Evolutionary conservation across 2,888 invertebrate genomes (phyloP).

Genomic region (Panzeria rudis): DNA sequence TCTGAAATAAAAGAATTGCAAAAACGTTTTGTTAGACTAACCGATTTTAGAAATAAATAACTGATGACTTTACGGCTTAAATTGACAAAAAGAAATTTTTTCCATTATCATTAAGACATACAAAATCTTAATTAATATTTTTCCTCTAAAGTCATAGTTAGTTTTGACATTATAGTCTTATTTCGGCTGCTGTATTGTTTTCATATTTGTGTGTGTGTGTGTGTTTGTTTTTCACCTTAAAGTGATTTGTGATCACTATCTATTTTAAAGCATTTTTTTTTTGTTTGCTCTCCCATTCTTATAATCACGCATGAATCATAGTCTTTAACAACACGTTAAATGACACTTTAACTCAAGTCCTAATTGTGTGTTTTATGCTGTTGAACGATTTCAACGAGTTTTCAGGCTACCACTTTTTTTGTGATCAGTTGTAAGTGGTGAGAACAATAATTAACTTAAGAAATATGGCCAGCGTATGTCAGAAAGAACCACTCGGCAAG

Average conservation of each 20-base stretch:
- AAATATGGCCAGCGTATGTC: too few relatives aligned
- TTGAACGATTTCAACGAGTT: slow-evolving; percentile 21
- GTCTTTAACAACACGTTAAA: slow-evolving; percentile 68
- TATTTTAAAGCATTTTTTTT: slow-evolving; percentile 36
- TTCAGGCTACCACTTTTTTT: slow-evolving; percentile 3
- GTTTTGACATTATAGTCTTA: background rate
- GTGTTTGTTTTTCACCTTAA: slow-evolving; percentile 12
- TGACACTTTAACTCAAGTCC: slow-evolving; percentile 71
- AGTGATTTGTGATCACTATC: slow-evolving; percentile 59
- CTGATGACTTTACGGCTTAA: background rate
- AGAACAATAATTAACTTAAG: background rate
- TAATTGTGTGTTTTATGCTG: slow-evolving; percentile 59
- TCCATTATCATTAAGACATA: background rate
- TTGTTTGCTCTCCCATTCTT: slow-evolving; percentile 32
- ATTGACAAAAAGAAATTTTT: too few relatives aligned
- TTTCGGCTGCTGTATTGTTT: slow-evolving; percentile 23
- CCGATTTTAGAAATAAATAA: background rate
- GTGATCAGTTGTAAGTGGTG: background rate
- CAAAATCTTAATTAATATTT: slow-evolving; percentile 9
- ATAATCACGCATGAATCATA: slow-evolving; percentile 73
- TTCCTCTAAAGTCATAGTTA: background rate
- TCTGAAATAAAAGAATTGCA: too few relatives aligned
- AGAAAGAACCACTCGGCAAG: too few relatives aligned
- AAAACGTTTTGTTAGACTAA: too few relatives aligned
- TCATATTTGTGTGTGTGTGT: background rate